phyloP scores from a whole-genome alignment of 1,140 invertebrate species.

The Caerostris extrusa region DNA sequence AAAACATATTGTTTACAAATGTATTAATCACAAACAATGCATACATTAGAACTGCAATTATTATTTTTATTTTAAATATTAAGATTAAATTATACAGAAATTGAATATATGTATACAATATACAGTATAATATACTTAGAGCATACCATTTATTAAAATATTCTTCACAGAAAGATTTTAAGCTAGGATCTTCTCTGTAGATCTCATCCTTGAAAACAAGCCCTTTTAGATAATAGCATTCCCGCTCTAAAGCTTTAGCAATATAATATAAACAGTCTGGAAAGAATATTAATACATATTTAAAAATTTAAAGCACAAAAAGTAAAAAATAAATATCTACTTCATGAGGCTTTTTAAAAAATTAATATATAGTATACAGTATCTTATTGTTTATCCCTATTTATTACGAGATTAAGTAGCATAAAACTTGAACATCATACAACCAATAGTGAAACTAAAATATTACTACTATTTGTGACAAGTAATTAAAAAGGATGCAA shows the following conservation, averaged over 20 bases:
- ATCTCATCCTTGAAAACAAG: conserved; percentile 89
- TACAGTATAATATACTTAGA: conserved; percentile 16
- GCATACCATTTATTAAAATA: conserved; percentile 85
- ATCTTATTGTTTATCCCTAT: too few species aligned
- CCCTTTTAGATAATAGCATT: conserved; percentile 89
- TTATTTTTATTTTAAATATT: too few species aligned
- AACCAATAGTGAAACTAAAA: too few species aligned
- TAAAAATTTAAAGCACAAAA: neutral
- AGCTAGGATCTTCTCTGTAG: conserved; percentile 87
- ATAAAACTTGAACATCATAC: too few species aligned
- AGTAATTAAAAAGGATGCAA: too few species aligned
- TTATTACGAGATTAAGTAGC: too few species aligned
- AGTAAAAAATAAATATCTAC: neutral
- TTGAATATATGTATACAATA: conserved; percentile 78
- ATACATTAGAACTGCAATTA: too few species aligned
- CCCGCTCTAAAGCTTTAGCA: conserved; percentile 87
- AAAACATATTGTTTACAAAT: too few species aligned
- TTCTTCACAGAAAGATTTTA: conserved; percentile 86
- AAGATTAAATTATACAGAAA: conserved; percentile 78
- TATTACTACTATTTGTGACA: too few species aligned
- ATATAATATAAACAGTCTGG: conserved; percentile 89
- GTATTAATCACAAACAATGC: too few species aligned
- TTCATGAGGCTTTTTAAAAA: too few species aligned
- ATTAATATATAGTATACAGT: too few species aligned
- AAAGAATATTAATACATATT: conserved; percentile 41